Base-by-base conservation (phyloP, 2,888 invertebrate species). In the Caenorhabditis sp. region DNA sequence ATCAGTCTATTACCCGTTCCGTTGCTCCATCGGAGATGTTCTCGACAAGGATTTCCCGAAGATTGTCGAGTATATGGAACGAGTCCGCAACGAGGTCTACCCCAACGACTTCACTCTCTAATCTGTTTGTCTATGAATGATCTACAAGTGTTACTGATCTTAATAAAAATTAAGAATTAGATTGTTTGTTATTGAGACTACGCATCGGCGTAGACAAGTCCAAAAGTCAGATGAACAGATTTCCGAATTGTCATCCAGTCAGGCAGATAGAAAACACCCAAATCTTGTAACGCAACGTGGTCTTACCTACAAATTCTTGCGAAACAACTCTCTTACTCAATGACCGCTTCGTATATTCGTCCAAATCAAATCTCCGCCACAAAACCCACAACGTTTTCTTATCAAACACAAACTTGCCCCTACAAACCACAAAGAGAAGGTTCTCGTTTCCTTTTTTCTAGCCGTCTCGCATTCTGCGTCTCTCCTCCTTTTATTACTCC, bases 1-100 rank as follows among this genome's bases (percentile, higher is more conserved):
- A 11, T 67, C 84, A 0, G 82, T 77, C 2, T 89, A 86, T 61
- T 89, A 83, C 62, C 72, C 72, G 47, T 64, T 72, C 64, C 64
- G 64, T 18, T 56, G 56, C n/a, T 20, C 50, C 15, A 44, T 70
- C 22, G 47, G 32, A 18, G 40, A 78, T 11, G 40, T 65, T 28
- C 44, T 78, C 11, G 65, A 69, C 24, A 69, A 64, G 37, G 76
- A 76, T 26, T 76, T 76, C 60, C 65, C 65, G 24, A 67, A 53
- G 20, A 35, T 76, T 61, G 51, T 67, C 18, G 76, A 60, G 40
- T 76, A 76, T 24, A 37, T 47, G 44, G 76, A 76, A 22, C 51
- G 76, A n/a, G n/a, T 76, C 22, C 65, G 68, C 22, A 5, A 60
- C 8, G 78, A 70, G 15, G 50, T 78, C 9, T 78, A 70, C n/a